phyloP scores from a whole-genome alignment of 1,140 invertebrate genomes.

The Metopolophium dirhodum region DNA sequence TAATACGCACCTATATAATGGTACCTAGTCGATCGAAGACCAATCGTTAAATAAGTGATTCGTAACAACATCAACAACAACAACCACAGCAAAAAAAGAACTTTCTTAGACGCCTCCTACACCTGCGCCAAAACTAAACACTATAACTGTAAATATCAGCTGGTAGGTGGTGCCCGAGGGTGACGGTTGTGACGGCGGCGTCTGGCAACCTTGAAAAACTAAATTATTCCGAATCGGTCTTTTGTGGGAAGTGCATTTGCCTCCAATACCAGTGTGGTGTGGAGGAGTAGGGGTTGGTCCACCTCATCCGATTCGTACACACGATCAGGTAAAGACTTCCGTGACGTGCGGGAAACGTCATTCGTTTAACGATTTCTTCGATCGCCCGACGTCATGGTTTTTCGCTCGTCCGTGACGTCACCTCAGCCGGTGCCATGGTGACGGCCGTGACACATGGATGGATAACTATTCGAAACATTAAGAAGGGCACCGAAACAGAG shows the following conservation, averaged over 20 bases:
- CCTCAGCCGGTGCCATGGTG: conserved; percentile 12
- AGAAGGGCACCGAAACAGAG: neutral
- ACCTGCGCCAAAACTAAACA: neutral
- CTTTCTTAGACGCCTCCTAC: neutral
- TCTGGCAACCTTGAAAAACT: neutral
- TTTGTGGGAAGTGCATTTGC: neutral
- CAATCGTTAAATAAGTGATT: too few species aligned
- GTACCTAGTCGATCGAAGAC: too few species aligned
- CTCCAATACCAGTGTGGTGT: neutral
- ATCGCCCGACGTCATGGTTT: conserved; percentile 34
- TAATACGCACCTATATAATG: too few species aligned
- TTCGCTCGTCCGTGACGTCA: conserved; percentile 11
- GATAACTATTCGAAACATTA: neutral
- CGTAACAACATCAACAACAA: neutral
- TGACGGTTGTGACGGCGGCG: neutral
- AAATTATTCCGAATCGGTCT: neutral
- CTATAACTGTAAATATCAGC: neutral
- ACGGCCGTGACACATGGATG: neutral
- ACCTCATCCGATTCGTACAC: neutral
- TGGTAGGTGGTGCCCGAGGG: neutral
- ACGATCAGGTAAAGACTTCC: neutral
- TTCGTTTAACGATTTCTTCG: conserved; percentile 22
- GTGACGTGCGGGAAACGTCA: conserved; percentile 8
- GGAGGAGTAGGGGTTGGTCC: neutral
- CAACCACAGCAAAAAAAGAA: neutral